Evolutionary conservation across 1,140 invertebrate genomes (phyloP), one percentile per base, ranked within the genome.

Genomic region (Gerris buenoi): DNA sequence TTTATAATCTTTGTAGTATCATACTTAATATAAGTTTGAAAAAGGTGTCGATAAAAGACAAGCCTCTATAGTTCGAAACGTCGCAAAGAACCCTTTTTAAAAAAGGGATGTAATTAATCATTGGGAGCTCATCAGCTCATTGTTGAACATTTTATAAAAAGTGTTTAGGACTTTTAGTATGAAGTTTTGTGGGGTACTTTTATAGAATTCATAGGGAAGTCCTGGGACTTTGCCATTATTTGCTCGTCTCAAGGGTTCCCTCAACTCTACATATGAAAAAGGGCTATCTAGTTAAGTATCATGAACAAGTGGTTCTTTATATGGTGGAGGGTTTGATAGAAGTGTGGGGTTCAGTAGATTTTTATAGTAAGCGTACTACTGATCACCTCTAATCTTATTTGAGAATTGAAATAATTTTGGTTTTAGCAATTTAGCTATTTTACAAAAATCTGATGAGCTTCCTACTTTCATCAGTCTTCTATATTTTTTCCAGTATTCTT

Each of bases 11-110:
- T 18, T n/a, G 14, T 25, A 25, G 25, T 18, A 67, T 22, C 28
- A 67, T 25, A 25, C 66, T 56, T 28, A 62, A 2, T 27, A 56
- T 67, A 2, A 69, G 56, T 28, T 69, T 69, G 3, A 46, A 22
- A 25, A 66, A 22, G 15, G 65, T 63, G 46, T 69, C 61, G 22
- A 66, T 61, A 27, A 66, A 69, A 2, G 68, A 67, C 3, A 69
- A 46, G 13, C 68, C 68, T 56, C 68, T 64, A 23, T 67, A 69
- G 57, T 69, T 69, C 63, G 25, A 22, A 1, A 60, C 46, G 15
- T 3, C 28, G 26, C 62, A 58, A 2, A 61, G 27, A 64, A 67
- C 65, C 2, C 68, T 69, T 69, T 27, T 69, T 67, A 27, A 46
- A 61, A 22, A 67, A 18, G 1, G 68, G 68, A 57, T 62, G 64